A percentile compares a stretch with the other conserved stretches of the same genome.
Evolutionary conservation across 2,797 vertebrate species (phyloP).

Genomic region (Selene dorsalis): DNA sequence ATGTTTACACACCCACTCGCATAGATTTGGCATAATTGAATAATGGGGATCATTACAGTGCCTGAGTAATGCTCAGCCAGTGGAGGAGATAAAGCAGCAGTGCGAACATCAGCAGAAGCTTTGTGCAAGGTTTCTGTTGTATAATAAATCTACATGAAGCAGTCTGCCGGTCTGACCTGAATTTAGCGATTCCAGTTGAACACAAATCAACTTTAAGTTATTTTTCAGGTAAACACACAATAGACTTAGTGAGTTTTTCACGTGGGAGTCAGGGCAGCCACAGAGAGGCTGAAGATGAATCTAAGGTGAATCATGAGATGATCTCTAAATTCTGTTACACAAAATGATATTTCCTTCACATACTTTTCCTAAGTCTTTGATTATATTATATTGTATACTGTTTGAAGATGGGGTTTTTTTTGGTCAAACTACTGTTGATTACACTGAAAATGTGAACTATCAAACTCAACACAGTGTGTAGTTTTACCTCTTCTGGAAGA

Average conservation of each 20-base stretch:
- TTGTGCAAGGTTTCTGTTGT: constrained; percentile 35
- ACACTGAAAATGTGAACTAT: neutral
- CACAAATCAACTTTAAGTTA: constrained; percentile 2
- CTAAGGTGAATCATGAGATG: neutral
- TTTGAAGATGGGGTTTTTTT: neutral
- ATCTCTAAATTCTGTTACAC: neutral
- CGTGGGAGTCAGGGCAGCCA: neutral
- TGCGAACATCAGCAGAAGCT: constrained; percentile 51
- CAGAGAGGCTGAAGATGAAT: neutral
- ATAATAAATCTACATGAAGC: constrained; percentile 38
- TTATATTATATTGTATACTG: neutral
- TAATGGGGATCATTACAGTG: constrained; percentile 71
- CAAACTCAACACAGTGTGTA: neutral
- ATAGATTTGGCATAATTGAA: constrained; percentile 68
- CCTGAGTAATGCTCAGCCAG: constrained; percentile 53
- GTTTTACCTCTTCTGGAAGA: neutral
- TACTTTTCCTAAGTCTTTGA: neutral
- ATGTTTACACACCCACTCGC: constrained; percentile 17
- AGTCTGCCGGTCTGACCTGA: constrained; percentile 23
- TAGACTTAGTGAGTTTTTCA: neutral
- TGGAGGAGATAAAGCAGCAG: constrained; percentile 44
- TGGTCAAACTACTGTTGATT: neutral
- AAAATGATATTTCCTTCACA: neutral
- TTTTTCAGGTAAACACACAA: neutral
- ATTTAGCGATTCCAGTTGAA: constrained; percentile 1